Conservation (phyloP, 2,113 vertebrate genomes). For the Suricata suricatta region DNA sequence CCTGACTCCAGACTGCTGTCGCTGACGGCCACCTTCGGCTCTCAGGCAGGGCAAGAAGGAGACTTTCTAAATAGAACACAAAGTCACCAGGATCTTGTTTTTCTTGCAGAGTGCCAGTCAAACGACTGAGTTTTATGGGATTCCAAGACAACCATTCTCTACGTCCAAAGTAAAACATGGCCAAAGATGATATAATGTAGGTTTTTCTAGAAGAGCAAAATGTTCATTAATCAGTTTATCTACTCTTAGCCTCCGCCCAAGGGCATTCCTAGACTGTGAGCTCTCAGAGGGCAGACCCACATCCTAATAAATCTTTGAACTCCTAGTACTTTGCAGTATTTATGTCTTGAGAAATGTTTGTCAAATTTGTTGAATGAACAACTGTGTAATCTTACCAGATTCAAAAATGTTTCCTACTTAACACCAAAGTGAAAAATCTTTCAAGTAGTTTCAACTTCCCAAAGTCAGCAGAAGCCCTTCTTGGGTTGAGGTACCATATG, state of each 20-base stretch:
- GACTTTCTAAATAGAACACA: background rate
- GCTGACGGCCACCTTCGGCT: background rate
- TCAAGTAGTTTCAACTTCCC: constrained; percentile 33
- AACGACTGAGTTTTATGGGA: constrained; percentile 24
- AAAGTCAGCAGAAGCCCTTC: constrained; percentile 17
- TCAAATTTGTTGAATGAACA: background rate
- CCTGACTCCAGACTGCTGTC: no score
- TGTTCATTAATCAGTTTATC: constrained; percentile 47
- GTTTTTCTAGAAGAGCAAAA: constrained; percentile 50
- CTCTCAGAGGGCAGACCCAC: background rate
- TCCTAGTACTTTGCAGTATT: background rate
- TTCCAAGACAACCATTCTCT: constrained; percentile 47
- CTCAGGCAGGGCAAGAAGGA: background rate
- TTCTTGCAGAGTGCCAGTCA: background rate
- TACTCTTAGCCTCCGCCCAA: background rate
- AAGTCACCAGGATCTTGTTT: background rate
- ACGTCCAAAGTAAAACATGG: constrained; percentile 38
- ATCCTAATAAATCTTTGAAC: constrained; percentile 15
- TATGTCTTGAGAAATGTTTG: background rate
- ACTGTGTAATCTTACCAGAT: constrained; percentile 1
- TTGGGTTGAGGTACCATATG: background rate
- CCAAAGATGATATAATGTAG: constrained; percentile 61
- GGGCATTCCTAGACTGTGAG: constrained; percentile 56
- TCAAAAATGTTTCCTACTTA: constrained; percentile 50
- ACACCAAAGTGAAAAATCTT: constrained; percentile 5